A percentile compares a stretch with the other conserved stretches of the same genome.
Conservation (phyloP, 1,140 invertebrate species). For the Drosophila trapezifrons region DNA sequence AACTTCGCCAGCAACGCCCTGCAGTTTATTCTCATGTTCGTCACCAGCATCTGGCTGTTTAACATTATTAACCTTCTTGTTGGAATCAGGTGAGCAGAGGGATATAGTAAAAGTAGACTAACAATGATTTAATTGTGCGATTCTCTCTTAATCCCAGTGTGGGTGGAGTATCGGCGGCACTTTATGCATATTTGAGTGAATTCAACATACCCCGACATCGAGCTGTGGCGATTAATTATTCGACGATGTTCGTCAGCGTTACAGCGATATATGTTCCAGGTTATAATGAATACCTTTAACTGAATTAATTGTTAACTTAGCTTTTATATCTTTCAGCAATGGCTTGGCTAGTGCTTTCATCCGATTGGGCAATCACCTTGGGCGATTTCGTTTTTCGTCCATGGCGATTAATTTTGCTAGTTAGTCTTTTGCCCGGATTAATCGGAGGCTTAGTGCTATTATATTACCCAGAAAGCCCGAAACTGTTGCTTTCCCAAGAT, state of each 20-base stretch:
- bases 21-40: constrained; percentile 85
- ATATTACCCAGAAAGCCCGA: constrained; percentile 88
- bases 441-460: constrained; percentile 86
- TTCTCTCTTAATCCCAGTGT: constrained; percentile 76
- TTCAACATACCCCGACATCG: constrained; percentile 85
- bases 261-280: constrained; percentile 78
- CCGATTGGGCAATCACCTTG: constrained; percentile 60
- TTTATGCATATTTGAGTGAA: constrained; percentile 86
- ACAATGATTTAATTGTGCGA: not conserved
- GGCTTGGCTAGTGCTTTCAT: constrained; percentile 66
- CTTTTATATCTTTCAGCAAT: constrained; percentile 29
- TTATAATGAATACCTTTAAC: constrained; percentile 11
- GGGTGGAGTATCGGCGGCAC: constrained; percentile 85
- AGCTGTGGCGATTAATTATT: constrained; percentile 76
- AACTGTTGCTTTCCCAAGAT: constrained; percentile 86
- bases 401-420: constrained; percentile 88
- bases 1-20: constrained; percentile 62
- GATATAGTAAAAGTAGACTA: too few species aligned
- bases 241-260: constrained; percentile 78
- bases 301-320: not conserved
- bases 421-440: constrained; percentile 86
- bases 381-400: constrained; percentile 83
- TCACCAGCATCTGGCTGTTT: constrained; percentile 85
- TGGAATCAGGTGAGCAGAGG: constrained; percentile 85
- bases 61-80: constrained; percentile 85